These are phyloP conservation scores for Andricus curvator DNA, from an alignment of 2,888 invertebrate genomes.

Conservation along the genomic window DNA sequence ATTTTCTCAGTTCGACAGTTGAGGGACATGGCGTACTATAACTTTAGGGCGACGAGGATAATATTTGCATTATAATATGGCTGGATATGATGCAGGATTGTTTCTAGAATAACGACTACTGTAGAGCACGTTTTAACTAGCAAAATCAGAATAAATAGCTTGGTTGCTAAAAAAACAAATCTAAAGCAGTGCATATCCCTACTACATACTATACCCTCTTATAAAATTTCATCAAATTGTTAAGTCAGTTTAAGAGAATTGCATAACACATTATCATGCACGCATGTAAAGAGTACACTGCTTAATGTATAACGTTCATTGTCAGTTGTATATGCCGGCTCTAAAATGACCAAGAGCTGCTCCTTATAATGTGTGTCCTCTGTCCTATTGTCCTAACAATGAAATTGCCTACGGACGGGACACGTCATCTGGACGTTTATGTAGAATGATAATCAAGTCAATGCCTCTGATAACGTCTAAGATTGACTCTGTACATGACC, in stretches of 20 bases:
- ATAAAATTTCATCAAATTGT: conserved; percentile 3
- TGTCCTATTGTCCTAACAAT: conserved; percentile 11
- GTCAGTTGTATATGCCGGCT: neutral
- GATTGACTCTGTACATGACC: conserved; percentile 27
- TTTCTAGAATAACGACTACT: no score
- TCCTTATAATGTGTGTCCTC: conserved; percentile 1
- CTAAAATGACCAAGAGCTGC: neutral
- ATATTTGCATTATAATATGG: no score
- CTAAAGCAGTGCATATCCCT: no score
- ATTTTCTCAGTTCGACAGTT: no score
- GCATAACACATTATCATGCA: conserved; percentile 8
- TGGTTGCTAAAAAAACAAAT: no score
- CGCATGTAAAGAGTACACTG: neutral
- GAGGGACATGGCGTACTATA: no score
- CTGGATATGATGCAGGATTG: no score
- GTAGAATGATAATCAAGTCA: conserved; percentile 47
- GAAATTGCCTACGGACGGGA: conserved; percentile 13
- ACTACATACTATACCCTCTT: neutral
- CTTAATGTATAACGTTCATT: neutral
- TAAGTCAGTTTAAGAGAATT: conserved; percentile 10
- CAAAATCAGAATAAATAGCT: no score
- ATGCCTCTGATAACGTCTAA: conserved; percentile 51
- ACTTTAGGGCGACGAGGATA: no score
- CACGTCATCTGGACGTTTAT: conserved; percentile 36
- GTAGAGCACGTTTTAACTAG: no score